Evolutionary conservation across 2,113 vertebrate genomes (phyloP), one percentile per base, ranked within the genome.

Genomic region (Pogona vitticeps): DNA sequence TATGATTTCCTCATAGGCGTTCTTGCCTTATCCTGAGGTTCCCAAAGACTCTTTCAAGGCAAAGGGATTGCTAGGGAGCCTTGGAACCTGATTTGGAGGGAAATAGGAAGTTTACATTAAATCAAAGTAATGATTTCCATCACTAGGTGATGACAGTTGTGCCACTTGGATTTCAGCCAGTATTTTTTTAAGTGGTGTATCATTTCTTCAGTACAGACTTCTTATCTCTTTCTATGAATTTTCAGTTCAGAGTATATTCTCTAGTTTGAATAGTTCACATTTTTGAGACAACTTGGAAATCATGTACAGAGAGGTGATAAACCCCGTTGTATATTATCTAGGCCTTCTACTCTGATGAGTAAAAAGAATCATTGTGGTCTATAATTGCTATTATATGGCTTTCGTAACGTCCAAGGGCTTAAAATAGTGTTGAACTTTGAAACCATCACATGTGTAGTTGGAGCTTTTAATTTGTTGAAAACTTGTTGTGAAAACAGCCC

Each of bases 381-480:
- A 20, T 58, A 88, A 76, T 31, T 91, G 79, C 73, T 84, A 82
- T 78, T 83, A 91, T 63, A 91, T 93, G 88, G 87, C 90, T 86
- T 95, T 89, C 94, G 95, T 88, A 93, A 91, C 95, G 91, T 90
- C 94, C 89, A 93, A 95, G 94, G 94, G 83, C 91, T 89, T 92
- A 85, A 94, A 94, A 93, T 92, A 89, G 94, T 95, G 95, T 94
- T 93, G 92, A 96, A 95, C 91, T 93, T 86, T 52, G 86, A 95
- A 92, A 90, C 91, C 88, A 95, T 95, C 93, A 82, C 93, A 91
- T 94, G 91, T 94, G 91, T 88, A 92, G 94, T 96, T 96, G 94
- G 79, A 92, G 83, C 90, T 96, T 86, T 94, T 95, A 95, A 96
- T 95, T 96, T 96, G 94, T 95, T 96, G 94, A 97, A 97, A 96